phyloP scores from a whole-genome alignment of 2,113 vertebrate species.

The Myiopsitta monachus region DNA sequence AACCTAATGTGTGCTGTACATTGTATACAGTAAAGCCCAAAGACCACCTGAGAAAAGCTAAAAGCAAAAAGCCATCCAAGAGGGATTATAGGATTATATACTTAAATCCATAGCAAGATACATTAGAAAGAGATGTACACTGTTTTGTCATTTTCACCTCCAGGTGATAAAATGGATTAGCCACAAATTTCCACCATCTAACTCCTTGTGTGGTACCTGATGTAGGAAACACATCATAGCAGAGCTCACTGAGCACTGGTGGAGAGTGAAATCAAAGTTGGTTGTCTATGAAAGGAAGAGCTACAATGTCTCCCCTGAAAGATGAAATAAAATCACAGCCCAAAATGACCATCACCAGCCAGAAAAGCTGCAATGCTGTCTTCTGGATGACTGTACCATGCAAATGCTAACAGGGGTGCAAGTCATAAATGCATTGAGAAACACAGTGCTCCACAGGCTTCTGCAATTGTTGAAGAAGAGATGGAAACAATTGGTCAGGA shows the following conservation, averaged over 20 bases:
- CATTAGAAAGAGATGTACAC: background rate
- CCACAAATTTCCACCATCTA: conserved; percentile 13
- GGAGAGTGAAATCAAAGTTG: background rate
- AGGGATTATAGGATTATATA: conserved; percentile 24
- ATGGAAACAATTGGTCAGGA: background rate
- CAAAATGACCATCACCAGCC: background rate
- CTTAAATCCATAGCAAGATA: background rate
- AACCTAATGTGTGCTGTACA: background rate
- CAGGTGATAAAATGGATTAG: background rate
- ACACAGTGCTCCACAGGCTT: background rate
- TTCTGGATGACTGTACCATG: background rate
- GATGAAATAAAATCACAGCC: background rate
- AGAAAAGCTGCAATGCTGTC: background rate
- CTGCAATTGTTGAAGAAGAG: background rate
- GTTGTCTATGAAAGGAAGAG: background rate
- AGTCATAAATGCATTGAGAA: background rate
- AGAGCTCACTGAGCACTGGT: background rate
- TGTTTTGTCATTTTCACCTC: conserved; percentile 27
- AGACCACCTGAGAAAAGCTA: background rate
- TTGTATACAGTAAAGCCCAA: background rate
- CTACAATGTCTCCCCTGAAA: background rate
- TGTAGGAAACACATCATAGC: background rate
- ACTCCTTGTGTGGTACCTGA: background rate
- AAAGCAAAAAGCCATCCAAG: conserved; percentile 8
- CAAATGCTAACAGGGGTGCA: background rate